Base-by-base conservation (phyloP, 2,888 invertebrate genomes). In the Eurois occulta region DNA sequence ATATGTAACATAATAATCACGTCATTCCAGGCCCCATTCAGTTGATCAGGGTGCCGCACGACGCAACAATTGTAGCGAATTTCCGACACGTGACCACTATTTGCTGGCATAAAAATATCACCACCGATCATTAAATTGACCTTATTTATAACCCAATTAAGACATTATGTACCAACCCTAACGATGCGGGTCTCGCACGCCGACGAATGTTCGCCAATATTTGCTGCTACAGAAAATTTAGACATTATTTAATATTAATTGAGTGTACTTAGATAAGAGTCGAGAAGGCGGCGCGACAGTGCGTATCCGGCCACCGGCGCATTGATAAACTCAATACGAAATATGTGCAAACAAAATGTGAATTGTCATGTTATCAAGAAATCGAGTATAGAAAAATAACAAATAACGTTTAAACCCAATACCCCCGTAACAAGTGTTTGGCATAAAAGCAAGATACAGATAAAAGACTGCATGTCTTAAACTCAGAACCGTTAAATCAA, bases 61-160 rank as follows among this genome's bases (percentile, higher is more conserved):
- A 92, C 92, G 89, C 90, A 91, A 89, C 95, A 95, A 96, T 96
- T 96, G 94, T 94, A 90, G 94, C 94, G 94, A 95, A 95, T 95
- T 92, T 88, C 83, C 88, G 93, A 78, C 96, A 96, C 96, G 96
- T 96, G 96, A 96, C 96, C 96, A 91, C 94, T 95, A 95, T 96
- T 96, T 94, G 94, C 90, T 89, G 90, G 92, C 91, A 91, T 94
- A 93, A 95, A 93, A 91, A 90, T 93, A 94, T 94, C 94, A 93
- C 93, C 94, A 93, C 91, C 87, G 89, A 92, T 93, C 91, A 93
- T 93, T 94, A 91, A 90, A 91, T 93, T 92, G 90, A 91, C 91
- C 92, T 94, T 95, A 95, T 95, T 96, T 95, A 95, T 93, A 91
- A 90, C 88, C 88, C 95, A 95, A 96, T 96, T 96, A 96, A 95